Evolutionary conservation across 2,797 vertebrate species (phyloP), one percentile per base, ranked within the genome.

Genomic region (Tapera naevia): DNA sequence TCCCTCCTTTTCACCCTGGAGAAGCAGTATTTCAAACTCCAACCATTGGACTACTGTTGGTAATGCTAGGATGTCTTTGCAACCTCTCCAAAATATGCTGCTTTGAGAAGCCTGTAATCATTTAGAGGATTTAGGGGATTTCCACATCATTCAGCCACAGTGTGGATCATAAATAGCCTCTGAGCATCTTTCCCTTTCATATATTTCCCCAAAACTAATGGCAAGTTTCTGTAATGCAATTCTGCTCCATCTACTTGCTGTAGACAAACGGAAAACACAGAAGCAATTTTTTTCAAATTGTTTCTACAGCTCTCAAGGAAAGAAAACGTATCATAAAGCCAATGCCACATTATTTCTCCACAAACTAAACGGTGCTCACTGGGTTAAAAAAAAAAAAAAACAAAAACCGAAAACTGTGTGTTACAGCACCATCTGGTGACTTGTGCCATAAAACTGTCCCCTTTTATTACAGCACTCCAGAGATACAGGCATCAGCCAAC

Each of bases 391-490:
- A 60, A 43, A 41, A 25, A 24, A 24, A 19, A 28, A 35, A 39
- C 7, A 56, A 32, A 18, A 30, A 32, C 28, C 22, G 37, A 33
- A 89, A 88, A 28, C 21, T 23, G 50, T 91, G 79, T 92, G 75
- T 88, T 93, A 95, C 72, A 97, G 95, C 95, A 95, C 96, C 96
- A 95, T 78, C 95, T 96, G 94, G 84, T 93, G 96, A 92, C 89
- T 66, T 76, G n/a, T 74, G 37, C 54, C 50, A 67, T 86, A 71
- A 92, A 91, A 79, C 65, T 35, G 9, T 89, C 79, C 46, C 50
- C 35, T 88, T 86, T 76, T 56, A 33, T 83, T 58, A 39, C 54
- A 78, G 28, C 41, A 33, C 67, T 83, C 16, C 71, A 85, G 27
- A 85, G 18, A 41, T 8, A 56, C 16, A 84, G 35, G 14, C n/a